Base-by-base conservation (phyloP, 2,113 vertebrate genomes). In the Taurulus bubalis region DNA sequence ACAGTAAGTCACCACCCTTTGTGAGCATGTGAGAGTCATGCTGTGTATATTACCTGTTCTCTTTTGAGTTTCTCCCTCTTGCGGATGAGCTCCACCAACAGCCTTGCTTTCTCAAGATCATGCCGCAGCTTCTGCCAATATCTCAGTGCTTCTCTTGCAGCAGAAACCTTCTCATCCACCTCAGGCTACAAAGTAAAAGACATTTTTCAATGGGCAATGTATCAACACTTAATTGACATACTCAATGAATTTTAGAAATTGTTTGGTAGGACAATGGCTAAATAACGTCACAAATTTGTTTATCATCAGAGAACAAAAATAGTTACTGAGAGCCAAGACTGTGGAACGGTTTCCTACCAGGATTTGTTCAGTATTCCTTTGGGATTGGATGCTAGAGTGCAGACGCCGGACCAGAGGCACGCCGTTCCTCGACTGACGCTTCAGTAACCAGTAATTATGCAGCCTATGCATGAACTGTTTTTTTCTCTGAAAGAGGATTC, bases 121-220 rank as follows among this genome's bases (percentile, higher is more conserved):
- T 99, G 98, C 6, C 98, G 95, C n/a, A 99, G 95, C 68, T 99
- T 99, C 90, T 99, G 98, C 98, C 98, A 99, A 87, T 98, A 99
- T 76, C 98, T 98, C 86, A 99, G 94, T 70, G 99, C 96, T 62
- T 98, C 96, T 92, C 97, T 97, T 70, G 98, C 97, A 0, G 97
- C 97, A 30, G 95, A 97, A 18, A 96, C 96, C 92, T 98, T 97
- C 89, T 98, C 96, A n/a, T 98, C 96, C 82, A 98, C 96, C 80
- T 98, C 97, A 74, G 96, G 95, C 98, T 99, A 89, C 3, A 85
- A 77, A 65, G 38, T 14, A 77, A 24, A 73, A 71, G 7, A 78
- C 0, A 71, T 18, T 8, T 36, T 58, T 69, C 75, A 42, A 64
- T 0, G 58, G 7, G 15, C 1, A 1, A 8, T 26, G 20, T 22